Conservation (phyloP, 1,140 invertebrate species). For the Ceratina japonica region DNA sequence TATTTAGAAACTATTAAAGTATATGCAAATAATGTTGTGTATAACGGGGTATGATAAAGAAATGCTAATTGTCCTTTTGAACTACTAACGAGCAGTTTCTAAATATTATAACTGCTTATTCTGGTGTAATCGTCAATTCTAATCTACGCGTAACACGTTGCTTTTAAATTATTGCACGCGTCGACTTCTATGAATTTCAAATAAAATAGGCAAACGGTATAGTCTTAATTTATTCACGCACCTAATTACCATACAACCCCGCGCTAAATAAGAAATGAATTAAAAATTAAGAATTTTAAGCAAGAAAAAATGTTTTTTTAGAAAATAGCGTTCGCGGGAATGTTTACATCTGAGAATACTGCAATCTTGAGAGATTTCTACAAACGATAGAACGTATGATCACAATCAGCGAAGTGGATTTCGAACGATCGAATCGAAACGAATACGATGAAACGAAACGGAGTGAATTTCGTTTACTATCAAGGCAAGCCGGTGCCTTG, state of each 20-base stretch:
- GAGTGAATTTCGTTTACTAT: constrained; percentile 26
- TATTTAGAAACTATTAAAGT: no score
- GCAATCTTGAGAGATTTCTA: no score
- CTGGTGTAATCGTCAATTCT: not conserved
- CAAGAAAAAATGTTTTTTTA: no score
- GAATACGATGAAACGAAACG: constrained; percentile 33
- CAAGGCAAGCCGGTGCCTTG: not conserved
- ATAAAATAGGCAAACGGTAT: not conserved
- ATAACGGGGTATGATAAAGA: no score
- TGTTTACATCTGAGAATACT: no score
- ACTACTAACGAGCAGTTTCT: no score
- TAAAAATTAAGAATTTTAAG: no score
- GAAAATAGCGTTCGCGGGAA: no score
- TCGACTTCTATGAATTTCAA: not conserved
- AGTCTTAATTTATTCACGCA: not conserved
- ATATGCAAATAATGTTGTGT: no score
- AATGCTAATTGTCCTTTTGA: no score
- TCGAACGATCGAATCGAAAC: not conserved
- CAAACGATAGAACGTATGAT: no score
- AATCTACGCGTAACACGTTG: not conserved
- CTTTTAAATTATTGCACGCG: not conserved
- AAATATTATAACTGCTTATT: not conserved
- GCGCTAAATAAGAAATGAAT: no score
- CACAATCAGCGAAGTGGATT: not conserved
- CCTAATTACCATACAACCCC: not conserved